Conservation (phyloP, 2,888 invertebrate species). For the Scaptodrosophila latifasciaeformis region DNA sequence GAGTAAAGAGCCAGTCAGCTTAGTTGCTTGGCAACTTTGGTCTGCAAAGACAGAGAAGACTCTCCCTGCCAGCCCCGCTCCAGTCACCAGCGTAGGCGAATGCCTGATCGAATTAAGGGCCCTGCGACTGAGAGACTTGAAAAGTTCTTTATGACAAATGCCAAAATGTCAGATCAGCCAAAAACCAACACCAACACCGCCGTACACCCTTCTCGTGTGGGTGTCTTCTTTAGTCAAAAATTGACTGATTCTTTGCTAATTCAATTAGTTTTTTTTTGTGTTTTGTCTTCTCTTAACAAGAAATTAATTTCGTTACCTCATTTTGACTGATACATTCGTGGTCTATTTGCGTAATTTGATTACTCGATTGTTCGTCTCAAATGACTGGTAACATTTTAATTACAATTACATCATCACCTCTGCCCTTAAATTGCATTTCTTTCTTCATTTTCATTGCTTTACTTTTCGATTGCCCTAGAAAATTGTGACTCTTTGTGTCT, state of each 20-base stretch:
- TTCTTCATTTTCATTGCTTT: background rate
- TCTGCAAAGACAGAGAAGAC: no score
- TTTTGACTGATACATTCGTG: conserved; percentile 15
- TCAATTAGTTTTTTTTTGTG: conserved; percentile 29
- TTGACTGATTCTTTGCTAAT: conserved; percentile 16
- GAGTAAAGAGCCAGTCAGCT: conserved; percentile 2
- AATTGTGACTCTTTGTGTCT: background rate
- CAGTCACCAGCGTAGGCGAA: no score
- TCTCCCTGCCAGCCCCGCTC: no score
- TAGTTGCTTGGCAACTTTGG: conserved; percentile 22
- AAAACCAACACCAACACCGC: no score
- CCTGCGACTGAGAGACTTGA: no score
- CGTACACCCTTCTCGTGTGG: background rate
- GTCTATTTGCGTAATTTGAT: conserved; percentile 32
- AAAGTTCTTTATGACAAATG: conserved; percentile 39
- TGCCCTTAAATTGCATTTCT: background rate
- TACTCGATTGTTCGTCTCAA: conserved; percentile 14
- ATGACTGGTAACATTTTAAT: conserved; percentile 12
- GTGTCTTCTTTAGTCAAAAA: no score
- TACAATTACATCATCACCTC: conserved; percentile 10
- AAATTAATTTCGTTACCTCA: no score
- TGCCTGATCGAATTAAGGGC: no score
- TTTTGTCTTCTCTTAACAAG: conserved; percentile 17
- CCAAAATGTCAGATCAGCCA: background rate
- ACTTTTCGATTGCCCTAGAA: background rate